Conservation (phyloP, 1,140 invertebrate species). For the Drosophila ogumai region DNA sequence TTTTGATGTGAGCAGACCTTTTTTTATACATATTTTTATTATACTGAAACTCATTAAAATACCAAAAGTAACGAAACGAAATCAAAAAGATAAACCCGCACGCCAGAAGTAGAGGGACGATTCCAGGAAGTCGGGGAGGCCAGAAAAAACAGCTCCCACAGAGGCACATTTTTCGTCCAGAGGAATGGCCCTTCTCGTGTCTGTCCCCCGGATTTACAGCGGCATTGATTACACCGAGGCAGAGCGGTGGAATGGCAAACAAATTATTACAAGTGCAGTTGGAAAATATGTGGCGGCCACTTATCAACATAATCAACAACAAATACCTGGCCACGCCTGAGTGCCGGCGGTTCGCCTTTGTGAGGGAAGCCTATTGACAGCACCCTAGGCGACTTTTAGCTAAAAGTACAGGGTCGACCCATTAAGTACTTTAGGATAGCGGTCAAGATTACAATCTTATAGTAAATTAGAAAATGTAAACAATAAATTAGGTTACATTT, state of each 20-base stretch:
- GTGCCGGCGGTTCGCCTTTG: constrained; percentile 65
- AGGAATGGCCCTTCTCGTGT: constrained; percentile 52
- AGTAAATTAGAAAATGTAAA: not conserved
- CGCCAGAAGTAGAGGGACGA: constrained; percentile 40
- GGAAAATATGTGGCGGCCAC: constrained; percentile 76
- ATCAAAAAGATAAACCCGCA: constrained; percentile 76
- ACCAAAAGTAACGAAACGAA: constrained; percentile 62
- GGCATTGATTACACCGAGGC: constrained; percentile 73
- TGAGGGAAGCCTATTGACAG: constrained; percentile 62
- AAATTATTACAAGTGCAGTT: constrained; percentile 82
- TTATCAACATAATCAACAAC: constrained; percentile 82
- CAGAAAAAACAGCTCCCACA: constrained; percentile 58
- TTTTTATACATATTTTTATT: not conserved
- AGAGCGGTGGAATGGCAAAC: constrained; percentile 67
- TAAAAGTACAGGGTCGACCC: constrained; percentile 10
- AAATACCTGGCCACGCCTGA: constrained; percentile 82
- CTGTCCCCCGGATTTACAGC: constrained; percentile 22
- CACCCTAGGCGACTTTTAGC: constrained; percentile 28
- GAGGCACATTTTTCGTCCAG: constrained; percentile 43
- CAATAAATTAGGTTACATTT: not conserved
- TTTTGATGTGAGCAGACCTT: constrained; percentile 57
- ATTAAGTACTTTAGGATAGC: not conserved
- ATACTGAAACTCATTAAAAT: constrained; percentile 73
- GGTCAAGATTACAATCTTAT: not conserved
- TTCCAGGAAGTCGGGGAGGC: constrained; percentile 64